Conservation (phyloP, 2,888 invertebrate genomes). For the Cordylochernes scorpioides region DNA sequence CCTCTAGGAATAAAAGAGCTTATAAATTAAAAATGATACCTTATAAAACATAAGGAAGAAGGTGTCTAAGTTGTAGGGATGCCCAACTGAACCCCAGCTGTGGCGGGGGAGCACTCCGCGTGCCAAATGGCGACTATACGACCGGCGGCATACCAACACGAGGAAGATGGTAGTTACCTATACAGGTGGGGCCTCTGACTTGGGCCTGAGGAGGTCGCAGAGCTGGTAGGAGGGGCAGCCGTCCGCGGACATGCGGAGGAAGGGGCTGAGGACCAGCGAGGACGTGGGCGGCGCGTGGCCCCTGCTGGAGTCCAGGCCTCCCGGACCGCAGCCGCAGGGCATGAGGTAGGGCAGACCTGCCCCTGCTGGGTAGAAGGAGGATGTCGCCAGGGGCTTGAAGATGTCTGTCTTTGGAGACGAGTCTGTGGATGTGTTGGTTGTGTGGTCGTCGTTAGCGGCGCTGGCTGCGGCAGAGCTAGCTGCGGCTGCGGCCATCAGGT, state of each 20-base stretch:
- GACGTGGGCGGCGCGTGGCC: slow-evolving; percentile 4
- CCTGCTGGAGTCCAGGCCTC: slow-evolving; percentile 4
- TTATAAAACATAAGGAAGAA: too few species aligned
- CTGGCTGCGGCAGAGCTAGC: slow-evolving; percentile 3
- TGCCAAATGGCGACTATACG: too few species aligned
- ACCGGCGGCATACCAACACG: too few species aligned
- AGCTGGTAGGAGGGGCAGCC: too few species aligned
- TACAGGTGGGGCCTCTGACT: too few species aligned
- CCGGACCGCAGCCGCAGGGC: slow-evolving; percentile 12
- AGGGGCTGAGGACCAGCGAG: slow-evolving; percentile 9
- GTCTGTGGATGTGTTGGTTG: neutral
- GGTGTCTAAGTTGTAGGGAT: too few species aligned
- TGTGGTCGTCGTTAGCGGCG: slow-evolving; percentile 6
- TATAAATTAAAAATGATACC: too few species aligned
- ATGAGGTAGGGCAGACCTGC: slow-evolving; percentile 11
- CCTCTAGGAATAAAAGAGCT: too few species aligned
- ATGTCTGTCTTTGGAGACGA: neutral
- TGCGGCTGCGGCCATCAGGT: slow-evolving; percentile 3
- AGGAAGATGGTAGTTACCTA: too few species aligned
- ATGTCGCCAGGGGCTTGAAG: slow-evolving; percentile 6
- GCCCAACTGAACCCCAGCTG: too few species aligned
- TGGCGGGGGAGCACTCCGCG: too few species aligned
- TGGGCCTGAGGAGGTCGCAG: too few species aligned
- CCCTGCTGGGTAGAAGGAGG: slow-evolving; percentile 4
- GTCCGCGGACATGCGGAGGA: slow-evolving; percentile 7